Percentiles rank a stretch among this genome's conserved stretches.
phyloP scores from a whole-genome alignment of 2,888 invertebrate species.

The Tetanocera ferruginea region DNA sequence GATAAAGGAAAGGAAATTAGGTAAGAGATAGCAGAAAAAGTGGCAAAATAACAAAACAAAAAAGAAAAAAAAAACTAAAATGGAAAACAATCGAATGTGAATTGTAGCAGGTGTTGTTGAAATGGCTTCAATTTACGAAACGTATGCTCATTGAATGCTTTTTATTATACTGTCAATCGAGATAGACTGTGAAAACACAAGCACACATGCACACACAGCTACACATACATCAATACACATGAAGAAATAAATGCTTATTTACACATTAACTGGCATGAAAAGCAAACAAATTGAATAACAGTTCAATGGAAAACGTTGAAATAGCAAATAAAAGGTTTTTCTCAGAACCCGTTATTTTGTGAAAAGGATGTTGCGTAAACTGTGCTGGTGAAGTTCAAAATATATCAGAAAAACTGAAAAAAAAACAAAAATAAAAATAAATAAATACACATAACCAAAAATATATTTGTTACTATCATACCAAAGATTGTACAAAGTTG shows the following conservation, averaged over 20 bases:
- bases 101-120: slow-evolving; percentile 44
- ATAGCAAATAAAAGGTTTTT: no score
- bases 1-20: background rate
- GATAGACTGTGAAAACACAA: slow-evolving; percentile 3
- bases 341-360: no score
- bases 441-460: no score
- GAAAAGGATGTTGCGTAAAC: no score
- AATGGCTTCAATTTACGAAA: slow-evolving; percentile 41
- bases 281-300: background rate
- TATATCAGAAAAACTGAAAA: no score
- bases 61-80: background rate
- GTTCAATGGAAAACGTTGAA: no score
- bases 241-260: background rate
- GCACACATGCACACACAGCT: background rate
- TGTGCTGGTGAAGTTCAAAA: no score
- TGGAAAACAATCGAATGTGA: slow-evolving; percentile 29
- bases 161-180: slow-evolving; percentile 45
- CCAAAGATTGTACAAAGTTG: no score
- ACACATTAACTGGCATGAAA: background rate
- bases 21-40: background rate
- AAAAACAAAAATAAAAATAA: no score
- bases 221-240: background rate
- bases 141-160: slow-evolving; percentile 31
- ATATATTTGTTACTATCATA: no score
- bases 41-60: background rate